Base-by-base conservation (phyloP, 2,888 invertebrate species). In the Lycophotia porphyrea region DNA sequence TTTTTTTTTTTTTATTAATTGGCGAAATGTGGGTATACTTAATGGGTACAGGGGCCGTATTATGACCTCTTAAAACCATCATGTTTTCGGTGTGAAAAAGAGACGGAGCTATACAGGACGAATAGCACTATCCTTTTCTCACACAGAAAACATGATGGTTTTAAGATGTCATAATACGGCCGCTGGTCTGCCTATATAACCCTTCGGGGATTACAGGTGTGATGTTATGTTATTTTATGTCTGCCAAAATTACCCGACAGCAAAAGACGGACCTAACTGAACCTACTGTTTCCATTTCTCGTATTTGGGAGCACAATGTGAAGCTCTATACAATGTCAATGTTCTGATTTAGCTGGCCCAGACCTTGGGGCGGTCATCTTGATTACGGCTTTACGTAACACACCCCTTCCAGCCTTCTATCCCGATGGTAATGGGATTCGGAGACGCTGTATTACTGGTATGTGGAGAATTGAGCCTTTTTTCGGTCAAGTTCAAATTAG, bases 321-420 rank as follows among this genome's bases (percentile, higher is more conserved):
- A 90, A 89, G 88, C 82, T 84, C 80, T 67, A 65, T 70, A 49
- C 91, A 90, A 90, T 88, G 92, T 90, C 91, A 91, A 91, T 81
- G 90, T 78, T 87, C 82, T 61, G 71, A 80, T 70, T 78, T 64
- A 75, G 75, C 74, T 75, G 77, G 66, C 80, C 79, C 21, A 80
- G 77, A 77, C 88, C 89, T 87, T 84, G 82, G 74, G 13, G 64
- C 78, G 77, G 76, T 68, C 79, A 87, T 85, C 87, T 85, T 84
- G 86, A 89, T 88, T 66, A 79, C 70, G 71, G 42, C 49, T 49
- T 64, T 71, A 52, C 80, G 76, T 78, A 77, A 85, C 72, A 61
- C 47, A 78, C 71, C 77, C 52, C 61, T 36, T 61, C 4, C 8
- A 63, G 8, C 63, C 4, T 72, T 24, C 39, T 65, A 44, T 71